A percentile compares a stretch with the other conserved stretches of the same genome.
Evolutionary conservation across 2,113 vertebrate genomes (phyloP).

Genomic region (Sinocyclocheilus anophthalmus): DNA sequence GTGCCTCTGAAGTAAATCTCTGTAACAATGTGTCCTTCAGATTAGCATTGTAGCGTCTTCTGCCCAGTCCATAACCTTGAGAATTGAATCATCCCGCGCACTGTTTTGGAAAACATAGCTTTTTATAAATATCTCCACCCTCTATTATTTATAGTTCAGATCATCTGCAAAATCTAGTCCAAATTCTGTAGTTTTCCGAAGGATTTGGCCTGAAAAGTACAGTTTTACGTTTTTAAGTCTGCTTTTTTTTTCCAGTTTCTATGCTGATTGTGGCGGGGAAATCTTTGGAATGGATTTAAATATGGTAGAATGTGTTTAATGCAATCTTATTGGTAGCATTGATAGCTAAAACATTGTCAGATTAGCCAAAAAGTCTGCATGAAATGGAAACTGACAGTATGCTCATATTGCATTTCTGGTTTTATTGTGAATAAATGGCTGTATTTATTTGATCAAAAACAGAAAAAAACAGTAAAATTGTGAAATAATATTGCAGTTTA

Average conservation of each 20-base stretch:
- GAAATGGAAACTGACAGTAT: too few species aligned
- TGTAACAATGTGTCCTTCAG: conserved; percentile 13
- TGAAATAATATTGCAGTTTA: too few species aligned
- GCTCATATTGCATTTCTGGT: too few species aligned
- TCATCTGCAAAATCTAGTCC: not conserved
- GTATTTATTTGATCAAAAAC: too few species aligned
- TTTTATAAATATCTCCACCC: conserved; percentile 28
- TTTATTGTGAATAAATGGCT: too few species aligned
- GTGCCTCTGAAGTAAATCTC: not conserved
- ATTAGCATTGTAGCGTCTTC: conserved; percentile 5
- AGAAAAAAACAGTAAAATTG: too few species aligned
- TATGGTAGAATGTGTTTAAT: not conserved
- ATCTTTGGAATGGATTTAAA: not conserved
- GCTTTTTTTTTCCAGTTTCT: not conserved
- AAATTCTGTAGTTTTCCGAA: not conserved
- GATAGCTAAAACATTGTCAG: too few species aligned
- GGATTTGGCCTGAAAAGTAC: not conserved
- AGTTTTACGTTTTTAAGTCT: not conserved
- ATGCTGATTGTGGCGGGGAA: not conserved
- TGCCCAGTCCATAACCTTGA: not conserved
- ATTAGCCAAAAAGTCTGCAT: too few species aligned
- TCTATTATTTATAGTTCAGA: conserved; percentile 12
- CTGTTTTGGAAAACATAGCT: conserved; percentile 13
- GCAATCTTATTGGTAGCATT: not conserved
- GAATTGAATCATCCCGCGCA: not conserved